Conservation (phyloP, 1,140 invertebrate genomes). For the Lordiphosa stackelbergi region DNA sequence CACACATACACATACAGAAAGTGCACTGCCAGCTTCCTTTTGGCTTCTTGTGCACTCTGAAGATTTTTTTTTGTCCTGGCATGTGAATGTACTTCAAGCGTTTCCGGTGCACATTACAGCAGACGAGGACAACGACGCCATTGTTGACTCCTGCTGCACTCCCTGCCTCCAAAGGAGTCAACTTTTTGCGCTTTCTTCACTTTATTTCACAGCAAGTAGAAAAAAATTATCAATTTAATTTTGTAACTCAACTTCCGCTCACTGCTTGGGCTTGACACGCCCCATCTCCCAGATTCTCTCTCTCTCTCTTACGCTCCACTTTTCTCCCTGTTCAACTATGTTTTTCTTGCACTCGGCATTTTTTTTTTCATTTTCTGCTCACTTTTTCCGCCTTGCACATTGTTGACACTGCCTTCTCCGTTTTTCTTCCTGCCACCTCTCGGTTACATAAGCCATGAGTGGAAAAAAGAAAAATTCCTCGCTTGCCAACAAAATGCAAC, state of each 20-base stretch:
- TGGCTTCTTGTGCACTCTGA: conserved; percentile 32
- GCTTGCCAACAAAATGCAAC: conserved; percentile 57
- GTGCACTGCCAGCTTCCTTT: conserved; percentile 56
- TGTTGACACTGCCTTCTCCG: conserved; percentile 59
- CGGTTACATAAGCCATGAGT: conserved; percentile 60
- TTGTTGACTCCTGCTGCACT: conserved; percentile 53
- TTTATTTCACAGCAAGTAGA: conserved; percentile 16
- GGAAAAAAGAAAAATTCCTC: conserved; percentile 39
- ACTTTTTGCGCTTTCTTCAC: conserved; percentile 47
- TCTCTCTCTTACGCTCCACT: background rate
- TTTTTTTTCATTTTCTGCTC: conserved; percentile 31
- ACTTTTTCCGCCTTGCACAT: conserved; percentile 66
- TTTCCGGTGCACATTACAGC: conserved; percentile 71
- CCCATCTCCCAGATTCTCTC: conserved; percentile 1
- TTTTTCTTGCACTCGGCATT: conserved; percentile 40
- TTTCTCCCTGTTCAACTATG: conserved; percentile 47
- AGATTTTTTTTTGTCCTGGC: conserved; percentile 30
- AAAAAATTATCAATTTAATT: conserved; percentile 75
- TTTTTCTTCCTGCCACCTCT: conserved; percentile 19
- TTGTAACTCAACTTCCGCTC: conserved; percentile 72
- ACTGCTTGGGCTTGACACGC: conserved; percentile 43
- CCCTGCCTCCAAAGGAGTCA: conserved; percentile 16
- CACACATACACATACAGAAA: conserved; percentile 19
- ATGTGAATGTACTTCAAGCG: conserved; percentile 74
- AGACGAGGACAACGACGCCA: conserved; percentile 56